Evolutionary conservation across 1,140 invertebrate species (phyloP).

Genomic region (Hycleus cichorii): DNA sequence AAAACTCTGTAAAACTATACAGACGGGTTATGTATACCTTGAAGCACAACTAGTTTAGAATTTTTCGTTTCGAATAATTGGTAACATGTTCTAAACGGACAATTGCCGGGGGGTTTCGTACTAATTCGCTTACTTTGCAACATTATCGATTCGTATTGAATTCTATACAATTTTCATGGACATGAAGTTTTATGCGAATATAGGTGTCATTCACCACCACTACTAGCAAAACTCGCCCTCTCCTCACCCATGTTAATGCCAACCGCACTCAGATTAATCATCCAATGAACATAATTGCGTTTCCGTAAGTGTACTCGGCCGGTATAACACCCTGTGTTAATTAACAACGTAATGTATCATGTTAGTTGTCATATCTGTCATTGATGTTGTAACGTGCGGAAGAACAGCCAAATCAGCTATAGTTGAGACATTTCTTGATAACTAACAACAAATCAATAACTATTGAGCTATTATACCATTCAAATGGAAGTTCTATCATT

Average conservation of each 20-base stretch:
- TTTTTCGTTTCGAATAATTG: too few relatives aligned
- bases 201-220: slow-evolving; percentile 12
- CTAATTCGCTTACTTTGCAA: too few relatives aligned
- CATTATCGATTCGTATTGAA: too few relatives aligned
- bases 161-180: too few relatives aligned
- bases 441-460: not conserved
- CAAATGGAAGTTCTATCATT: too few relatives aligned
- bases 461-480: too few relatives aligned
- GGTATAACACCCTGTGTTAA: slow-evolving; percentile 23
- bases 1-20: too few relatives aligned
- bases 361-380: slow-evolving; percentile 19
- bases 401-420: not conserved
- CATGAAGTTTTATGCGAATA: too few relatives aligned
- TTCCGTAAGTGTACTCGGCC: slow-evolving; percentile 25
- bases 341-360: slow-evolving; percentile 24
- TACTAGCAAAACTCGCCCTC: not conserved
- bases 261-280: slow-evolving; percentile 25
- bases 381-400: slow-evolving; percentile 4
- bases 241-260: slow-evolving; percentile 9
- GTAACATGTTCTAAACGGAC: too few relatives aligned
- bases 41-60: too few relatives aligned
- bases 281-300: slow-evolving; percentile 24
- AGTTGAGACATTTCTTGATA: slow-evolving; percentile 3
- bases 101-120: too few relatives aligned
- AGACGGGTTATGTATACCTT: too few relatives aligned